Evolutionary conservation across 1,140 invertebrate genomes (phyloP).

Genomic region (Drosophila nigrodunni): DNA sequence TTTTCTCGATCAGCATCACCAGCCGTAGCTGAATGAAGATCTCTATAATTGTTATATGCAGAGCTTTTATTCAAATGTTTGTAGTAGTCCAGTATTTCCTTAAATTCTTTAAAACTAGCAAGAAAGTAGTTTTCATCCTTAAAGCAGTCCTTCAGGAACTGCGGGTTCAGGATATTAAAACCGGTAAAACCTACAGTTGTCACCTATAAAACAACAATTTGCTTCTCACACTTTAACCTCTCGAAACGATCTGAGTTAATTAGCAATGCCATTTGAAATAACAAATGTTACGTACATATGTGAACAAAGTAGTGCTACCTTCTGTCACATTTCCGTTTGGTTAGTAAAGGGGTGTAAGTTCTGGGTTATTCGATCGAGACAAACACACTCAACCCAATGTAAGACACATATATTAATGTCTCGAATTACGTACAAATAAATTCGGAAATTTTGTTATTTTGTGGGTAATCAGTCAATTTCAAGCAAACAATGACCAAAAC

Average conservation of each 20-base stretch:
- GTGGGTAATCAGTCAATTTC: constrained; percentile 82
- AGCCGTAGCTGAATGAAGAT: too few species aligned
- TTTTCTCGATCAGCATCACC: too few species aligned
- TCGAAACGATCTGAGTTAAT: constrained; percentile 43
- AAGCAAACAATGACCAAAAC: constrained; percentile 60
- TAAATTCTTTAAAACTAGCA: too few species aligned
- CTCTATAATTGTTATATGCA: too few species aligned
- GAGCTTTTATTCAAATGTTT: too few species aligned
- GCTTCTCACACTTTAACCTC: constrained; percentile 21
- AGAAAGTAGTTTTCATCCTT: too few species aligned
- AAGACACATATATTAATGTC: constrained; percentile 72
- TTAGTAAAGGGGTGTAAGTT: constrained; percentile 59
- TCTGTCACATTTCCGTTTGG: constrained; percentile 43
- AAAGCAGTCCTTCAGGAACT: neutral
- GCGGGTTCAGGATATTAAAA: neutral
- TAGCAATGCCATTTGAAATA: constrained; percentile 55
- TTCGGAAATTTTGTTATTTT: constrained; percentile 74
- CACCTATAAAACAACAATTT: neutral
- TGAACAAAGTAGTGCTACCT: constrained; percentile 53
- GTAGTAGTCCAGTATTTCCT: too few species aligned
- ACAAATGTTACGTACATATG: constrained; percentile 63
- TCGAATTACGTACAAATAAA: constrained; percentile 72
- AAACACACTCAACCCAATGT: constrained; percentile 12
- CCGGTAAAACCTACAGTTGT: neutral
- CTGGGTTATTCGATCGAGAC: constrained; percentile 7